Conservation (phyloP, 2,113 vertebrate genomes). For the Sphyrna mokarran region DNA sequence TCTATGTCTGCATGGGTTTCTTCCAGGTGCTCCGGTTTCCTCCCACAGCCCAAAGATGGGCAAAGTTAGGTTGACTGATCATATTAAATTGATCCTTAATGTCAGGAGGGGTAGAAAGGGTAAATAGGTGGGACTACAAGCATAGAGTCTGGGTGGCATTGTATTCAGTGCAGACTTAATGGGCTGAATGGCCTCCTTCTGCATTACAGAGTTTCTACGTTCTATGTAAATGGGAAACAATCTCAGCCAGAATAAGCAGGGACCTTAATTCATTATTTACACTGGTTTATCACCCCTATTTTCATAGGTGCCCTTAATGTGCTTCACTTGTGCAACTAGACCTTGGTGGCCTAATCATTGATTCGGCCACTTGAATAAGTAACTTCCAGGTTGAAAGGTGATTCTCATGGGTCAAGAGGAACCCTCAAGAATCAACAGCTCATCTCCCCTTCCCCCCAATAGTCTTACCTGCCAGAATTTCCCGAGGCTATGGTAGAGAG, state of each 20-base stretch:
- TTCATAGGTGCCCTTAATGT: neutral
- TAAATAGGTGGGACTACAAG: too few relatives aligned
- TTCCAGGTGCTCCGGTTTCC: too few relatives aligned
- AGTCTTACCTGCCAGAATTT: neutral
- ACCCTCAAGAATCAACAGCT: neutral
- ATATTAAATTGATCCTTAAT: too few relatives aligned
- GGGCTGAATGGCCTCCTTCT: too few relatives aligned
- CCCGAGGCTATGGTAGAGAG: neutral
- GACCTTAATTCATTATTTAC: neutral
- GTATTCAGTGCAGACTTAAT: too few relatives aligned
- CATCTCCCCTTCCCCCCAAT: neutral
- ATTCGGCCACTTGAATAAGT: neutral
- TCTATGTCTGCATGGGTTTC: too few relatives aligned
- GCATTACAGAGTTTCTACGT: too few relatives aligned
- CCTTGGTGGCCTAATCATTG: neutral
- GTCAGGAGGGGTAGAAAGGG: too few relatives aligned
- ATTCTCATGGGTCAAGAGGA: neutral
- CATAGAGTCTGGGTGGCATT: too few relatives aligned
- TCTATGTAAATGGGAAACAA: too few relatives aligned
- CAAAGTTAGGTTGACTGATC: too few relatives aligned
- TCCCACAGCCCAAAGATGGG: too few relatives aligned
- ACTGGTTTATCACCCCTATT: neutral
- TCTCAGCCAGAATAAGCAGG: neutral
- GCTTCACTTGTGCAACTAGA: neutral
- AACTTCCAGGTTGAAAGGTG: neutral